Conservation (phyloP, 2,113 vertebrate species). For the Cynocephalus volans region DNA sequence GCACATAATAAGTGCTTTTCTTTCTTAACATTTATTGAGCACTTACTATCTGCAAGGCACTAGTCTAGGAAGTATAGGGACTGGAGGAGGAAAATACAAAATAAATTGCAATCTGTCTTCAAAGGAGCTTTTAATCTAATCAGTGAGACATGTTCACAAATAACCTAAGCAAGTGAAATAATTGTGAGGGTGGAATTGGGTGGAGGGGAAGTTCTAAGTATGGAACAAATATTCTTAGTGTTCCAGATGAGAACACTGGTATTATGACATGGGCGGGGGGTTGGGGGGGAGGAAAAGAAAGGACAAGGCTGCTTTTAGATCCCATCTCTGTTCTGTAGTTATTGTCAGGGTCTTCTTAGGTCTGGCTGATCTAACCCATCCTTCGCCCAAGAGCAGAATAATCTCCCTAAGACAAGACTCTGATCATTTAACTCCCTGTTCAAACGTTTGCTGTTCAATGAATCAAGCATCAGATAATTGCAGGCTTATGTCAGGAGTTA, state of each 20-base stretch:
- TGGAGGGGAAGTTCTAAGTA: constrained; percentile 65
- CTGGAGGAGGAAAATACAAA: neutral
- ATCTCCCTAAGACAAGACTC: constrained; percentile 54
- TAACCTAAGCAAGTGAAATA: constrained; percentile 55
- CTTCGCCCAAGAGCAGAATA: constrained; percentile 19
- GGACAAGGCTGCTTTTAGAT: constrained; percentile 53
- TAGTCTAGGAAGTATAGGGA: neutral
- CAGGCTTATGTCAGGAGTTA: constrained; percentile 34
- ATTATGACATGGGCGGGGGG: constrained; percentile 17
- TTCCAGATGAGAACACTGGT: constrained; percentile 67
- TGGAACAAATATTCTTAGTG: constrained; percentile 63
- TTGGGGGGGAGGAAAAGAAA: neutral
- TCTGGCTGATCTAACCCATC: neutral
- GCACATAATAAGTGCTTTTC: neutral
- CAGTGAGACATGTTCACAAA: constrained; percentile 25
- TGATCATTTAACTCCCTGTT: constrained; percentile 34
- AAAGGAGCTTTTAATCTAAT: constrained; percentile 57
- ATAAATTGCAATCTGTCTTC: constrained; percentile 57
- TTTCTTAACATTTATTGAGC: constrained; percentile 59
- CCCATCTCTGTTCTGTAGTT: neutral
- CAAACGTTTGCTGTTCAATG: constrained; percentile 59
- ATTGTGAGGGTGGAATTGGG: constrained; percentile 64
- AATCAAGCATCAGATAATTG: constrained; percentile 67
- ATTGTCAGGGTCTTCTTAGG: neutral
- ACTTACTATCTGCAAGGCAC: constrained; percentile 10